phyloP scores from a whole-genome alignment of 2,113 vertebrate species.

The human (Homo sapiens) region DNA sequence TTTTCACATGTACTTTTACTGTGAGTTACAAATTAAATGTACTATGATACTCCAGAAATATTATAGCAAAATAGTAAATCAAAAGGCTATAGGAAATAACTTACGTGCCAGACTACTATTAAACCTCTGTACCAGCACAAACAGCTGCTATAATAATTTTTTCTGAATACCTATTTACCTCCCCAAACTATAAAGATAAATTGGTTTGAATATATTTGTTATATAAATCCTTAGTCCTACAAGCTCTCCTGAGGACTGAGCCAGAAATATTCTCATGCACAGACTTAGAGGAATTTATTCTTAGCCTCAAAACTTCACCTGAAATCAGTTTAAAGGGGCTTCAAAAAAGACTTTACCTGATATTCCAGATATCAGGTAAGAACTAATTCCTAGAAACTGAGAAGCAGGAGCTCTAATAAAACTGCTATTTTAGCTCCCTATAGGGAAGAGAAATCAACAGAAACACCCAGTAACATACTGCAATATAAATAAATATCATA shows the following conservation, averaged over 20 bases:
- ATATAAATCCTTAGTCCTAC: background rate
- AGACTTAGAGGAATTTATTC: conserved; percentile 9
- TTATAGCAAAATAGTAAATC: background rate
- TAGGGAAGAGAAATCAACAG: background rate
- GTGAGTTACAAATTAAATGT: conserved; percentile 12
- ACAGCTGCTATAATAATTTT: background rate
- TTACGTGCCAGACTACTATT: background rate
- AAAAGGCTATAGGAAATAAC: conserved; percentile 25
- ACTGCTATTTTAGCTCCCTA: background rate
- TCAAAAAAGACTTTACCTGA: background rate
- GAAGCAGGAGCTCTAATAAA: background rate
- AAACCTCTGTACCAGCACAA: background rate
- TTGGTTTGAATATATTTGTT: background rate
- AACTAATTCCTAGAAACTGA: conserved; percentile 19
- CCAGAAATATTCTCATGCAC: background rate
- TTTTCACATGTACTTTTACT: conserved; percentile 34
- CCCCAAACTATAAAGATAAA: conserved; percentile 3
- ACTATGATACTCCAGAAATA: background rate
- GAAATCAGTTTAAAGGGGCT: background rate
- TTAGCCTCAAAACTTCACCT: background rate
- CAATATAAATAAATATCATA: conserved; percentile 7
- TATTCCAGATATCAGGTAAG: background rate
- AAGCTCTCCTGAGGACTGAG: background rate
- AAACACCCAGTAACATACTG: background rate
- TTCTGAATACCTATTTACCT: background rate